Evolutionary conservation across 2,113 vertebrate genomes (phyloP).

Genomic region (Scomber japonicus): DNA sequence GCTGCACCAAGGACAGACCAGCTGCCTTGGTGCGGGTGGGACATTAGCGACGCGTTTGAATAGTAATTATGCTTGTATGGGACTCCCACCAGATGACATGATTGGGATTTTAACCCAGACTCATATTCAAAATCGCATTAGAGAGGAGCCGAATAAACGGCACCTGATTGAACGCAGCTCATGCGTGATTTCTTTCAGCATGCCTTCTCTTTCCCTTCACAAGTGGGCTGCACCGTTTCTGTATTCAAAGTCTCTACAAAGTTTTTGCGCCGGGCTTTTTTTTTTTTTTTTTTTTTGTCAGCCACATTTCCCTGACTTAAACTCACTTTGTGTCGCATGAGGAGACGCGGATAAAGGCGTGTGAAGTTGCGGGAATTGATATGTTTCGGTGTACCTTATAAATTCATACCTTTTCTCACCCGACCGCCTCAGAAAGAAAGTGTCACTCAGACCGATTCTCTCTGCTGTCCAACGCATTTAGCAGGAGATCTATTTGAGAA

Average conservation of each 20-base stretch:
- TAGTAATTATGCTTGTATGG: slow-evolving; percentile 93
- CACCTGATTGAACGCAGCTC: slow-evolving; percentile 82
- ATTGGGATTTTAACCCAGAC: slow-evolving; percentile 87
- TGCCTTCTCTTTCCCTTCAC: slow-evolving; percentile 19
- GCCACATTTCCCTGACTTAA: slow-evolving; percentile 88
- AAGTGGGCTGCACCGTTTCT: slow-evolving; percentile 83
- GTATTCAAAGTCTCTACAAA: slow-evolving; percentile 91
- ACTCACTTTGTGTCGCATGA: slow-evolving; percentile 94
- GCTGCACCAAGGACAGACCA: slow-evolving; percentile 83
- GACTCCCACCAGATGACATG: slow-evolving; percentile 98
- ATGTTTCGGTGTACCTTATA: slow-evolving; percentile 98
- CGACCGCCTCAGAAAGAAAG: slow-evolving; percentile 91
- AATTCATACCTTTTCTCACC: slow-evolving; percentile 98
- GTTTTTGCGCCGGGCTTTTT: slow-evolving; percentile 85
- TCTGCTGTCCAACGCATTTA: slow-evolving; percentile 97
- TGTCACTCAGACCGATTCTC: slow-evolving; percentile 97
- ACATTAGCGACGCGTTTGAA: slow-evolving; percentile 92
- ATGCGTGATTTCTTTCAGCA: slow-evolving; percentile 82
- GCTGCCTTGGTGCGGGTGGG: slow-evolving; percentile 95
- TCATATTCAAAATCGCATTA: slow-evolving; percentile 89
- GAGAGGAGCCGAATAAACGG: slow-evolving; percentile 79
- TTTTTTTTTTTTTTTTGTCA: slow-evolving; percentile 11
- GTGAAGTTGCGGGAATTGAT: slow-evolving; percentile 95
- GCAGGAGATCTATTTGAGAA: slow-evolving; percentile 93
- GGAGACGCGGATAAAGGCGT: slow-evolving; percentile 93